phyloP scores from a whole-genome alignment of 1,140 invertebrate species.

The Lutraria rhynchaena region DNA sequence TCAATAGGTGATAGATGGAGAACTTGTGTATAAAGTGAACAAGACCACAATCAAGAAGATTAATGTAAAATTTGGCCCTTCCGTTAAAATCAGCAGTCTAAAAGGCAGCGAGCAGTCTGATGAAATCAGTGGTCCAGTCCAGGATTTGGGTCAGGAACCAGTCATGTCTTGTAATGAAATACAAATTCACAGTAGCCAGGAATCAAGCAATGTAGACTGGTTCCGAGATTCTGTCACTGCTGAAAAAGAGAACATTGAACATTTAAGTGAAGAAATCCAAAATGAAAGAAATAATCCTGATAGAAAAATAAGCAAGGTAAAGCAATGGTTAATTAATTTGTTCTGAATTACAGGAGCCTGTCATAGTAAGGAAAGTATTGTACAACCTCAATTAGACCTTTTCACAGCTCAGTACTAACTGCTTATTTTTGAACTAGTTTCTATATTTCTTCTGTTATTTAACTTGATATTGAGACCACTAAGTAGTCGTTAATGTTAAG shows the following conservation, averaged over 20 bases:
- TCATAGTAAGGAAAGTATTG: too few relatives aligned
- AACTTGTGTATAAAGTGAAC: conserved; percentile 87
- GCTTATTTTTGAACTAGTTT: too few relatives aligned
- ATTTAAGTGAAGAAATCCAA: conserved; percentile 18
- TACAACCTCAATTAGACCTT: too few relatives aligned
- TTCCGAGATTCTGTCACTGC: conserved; percentile 27
- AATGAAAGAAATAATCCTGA: not conserved
- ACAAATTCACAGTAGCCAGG: too few relatives aligned
- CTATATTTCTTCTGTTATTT: too few relatives aligned
- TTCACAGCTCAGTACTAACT: too few relatives aligned
- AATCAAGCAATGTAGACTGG: conserved; percentile 18
- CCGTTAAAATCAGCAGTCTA: conserved; percentile 59
- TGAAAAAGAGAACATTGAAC: conserved; percentile 51
- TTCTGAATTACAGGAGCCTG: too few relatives aligned
- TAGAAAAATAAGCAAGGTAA: conserved; percentile 3
- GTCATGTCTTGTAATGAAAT: not conserved
- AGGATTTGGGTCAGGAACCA: conserved; percentile 10
- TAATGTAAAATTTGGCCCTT: conserved; percentile 84
- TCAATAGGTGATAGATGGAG: conserved; percentile 87
- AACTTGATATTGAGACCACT: too few relatives aligned
- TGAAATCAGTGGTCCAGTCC: not conserved
- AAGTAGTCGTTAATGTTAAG: too few relatives aligned
- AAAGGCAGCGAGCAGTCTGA: conserved; percentile 2
- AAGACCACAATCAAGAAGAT: conserved; percentile 87
- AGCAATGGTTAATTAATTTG: not conserved